Conservation (phyloP, 2,113 vertebrate species). For the Corythoichthys intestinalis region DNA sequence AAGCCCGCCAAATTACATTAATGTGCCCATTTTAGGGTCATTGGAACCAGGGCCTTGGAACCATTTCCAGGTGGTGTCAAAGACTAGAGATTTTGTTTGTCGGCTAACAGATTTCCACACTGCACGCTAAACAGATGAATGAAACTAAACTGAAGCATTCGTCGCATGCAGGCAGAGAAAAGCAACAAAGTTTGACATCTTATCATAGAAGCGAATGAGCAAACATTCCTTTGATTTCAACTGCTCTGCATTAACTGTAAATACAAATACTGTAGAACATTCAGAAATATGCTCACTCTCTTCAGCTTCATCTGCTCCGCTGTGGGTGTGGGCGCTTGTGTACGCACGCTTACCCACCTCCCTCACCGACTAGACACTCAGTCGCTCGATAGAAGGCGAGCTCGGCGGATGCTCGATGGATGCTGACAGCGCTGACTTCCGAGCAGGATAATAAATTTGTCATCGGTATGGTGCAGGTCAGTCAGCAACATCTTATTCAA, state of each 20-base stretch:
- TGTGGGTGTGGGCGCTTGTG: not conserved
- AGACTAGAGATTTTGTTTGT: no score
- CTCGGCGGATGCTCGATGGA: not conserved
- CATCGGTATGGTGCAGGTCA: not conserved
- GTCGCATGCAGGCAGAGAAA: not conserved
- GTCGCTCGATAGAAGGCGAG: not conserved
- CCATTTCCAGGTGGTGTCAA: no score
- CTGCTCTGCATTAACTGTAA: not conserved
- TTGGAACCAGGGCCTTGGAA: no score
- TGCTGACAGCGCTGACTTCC: not conserved
- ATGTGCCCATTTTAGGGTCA: no score
- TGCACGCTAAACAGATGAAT: not conserved
- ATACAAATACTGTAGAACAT: not conserved
- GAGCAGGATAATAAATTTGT: not conserved
- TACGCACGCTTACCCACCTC: not conserved
- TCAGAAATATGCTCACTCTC: not conserved
- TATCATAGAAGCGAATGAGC: not conserved
- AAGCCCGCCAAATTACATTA: no score
- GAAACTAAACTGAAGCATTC: not conserved
- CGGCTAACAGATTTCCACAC: not conserved
- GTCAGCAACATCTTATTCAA: not conserved
- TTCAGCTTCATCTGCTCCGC: not conserved
- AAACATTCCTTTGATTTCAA: not conserved
- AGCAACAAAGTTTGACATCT: no score
- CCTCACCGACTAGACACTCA: not conserved